A percentile compares a stretch with the other conserved stretches of the same genome.
phyloP scores from a whole-genome alignment of 92 coral and sea anemone genomes.

The Actinostola sp. region DNA sequence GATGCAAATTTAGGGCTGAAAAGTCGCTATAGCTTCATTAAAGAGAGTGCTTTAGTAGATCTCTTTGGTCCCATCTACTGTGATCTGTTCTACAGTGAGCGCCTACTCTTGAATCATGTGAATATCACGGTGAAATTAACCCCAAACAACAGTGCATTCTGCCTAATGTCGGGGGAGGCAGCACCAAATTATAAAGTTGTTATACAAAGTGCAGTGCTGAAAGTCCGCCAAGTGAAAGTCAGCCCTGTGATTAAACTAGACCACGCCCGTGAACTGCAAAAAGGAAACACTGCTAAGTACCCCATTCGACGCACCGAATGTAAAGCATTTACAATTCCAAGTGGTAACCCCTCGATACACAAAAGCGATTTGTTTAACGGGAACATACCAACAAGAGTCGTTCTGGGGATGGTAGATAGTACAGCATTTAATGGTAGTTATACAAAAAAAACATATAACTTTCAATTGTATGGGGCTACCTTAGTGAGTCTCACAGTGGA shows the following conservation, averaged over 20 bases:
- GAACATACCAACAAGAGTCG: slow-evolving; percentile 20
- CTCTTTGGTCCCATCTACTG: not conserved
- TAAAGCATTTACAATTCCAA: too few species aligned
- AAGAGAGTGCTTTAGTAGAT: not conserved
- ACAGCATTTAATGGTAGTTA: slow-evolving; percentile 62
- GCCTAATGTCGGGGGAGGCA: not conserved
- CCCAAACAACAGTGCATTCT: not conserved
- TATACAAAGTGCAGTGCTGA: not conserved
- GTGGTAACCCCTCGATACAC: not conserved
- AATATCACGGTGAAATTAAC: not conserved
- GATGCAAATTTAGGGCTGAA: too few species aligned
- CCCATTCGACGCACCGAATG: not conserved
- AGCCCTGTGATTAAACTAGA: not conserved
- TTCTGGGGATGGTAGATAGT: slow-evolving; percentile 52
- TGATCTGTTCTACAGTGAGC: not conserved
- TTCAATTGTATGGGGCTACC: slow-evolving; percentile 46
- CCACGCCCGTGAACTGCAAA: not conserved
- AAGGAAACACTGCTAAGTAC: not conserved
- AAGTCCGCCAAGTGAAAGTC: not conserved
- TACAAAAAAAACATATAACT: slow-evolving; percentile 55
- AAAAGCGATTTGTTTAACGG: not conserved
- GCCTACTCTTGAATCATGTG: not conserved
- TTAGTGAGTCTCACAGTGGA: slow-evolving; percentile 52
- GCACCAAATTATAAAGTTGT: not conserved
- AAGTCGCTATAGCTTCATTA: too few species aligned